Evolutionary conservation across 2,113 vertebrate species (phyloP).

Genomic region (Pungitius pungitius): DNA sequence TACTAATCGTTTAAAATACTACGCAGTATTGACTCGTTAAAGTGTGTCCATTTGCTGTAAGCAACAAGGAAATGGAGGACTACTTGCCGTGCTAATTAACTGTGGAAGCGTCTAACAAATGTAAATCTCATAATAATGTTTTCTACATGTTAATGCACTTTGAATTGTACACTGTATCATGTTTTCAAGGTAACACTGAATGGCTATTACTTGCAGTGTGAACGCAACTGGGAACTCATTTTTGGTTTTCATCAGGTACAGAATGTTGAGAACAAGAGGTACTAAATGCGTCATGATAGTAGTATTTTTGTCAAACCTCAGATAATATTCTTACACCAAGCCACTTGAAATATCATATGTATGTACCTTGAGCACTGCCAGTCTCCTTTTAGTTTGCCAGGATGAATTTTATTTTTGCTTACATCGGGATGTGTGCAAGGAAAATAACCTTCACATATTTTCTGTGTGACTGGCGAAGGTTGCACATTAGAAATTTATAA

Average conservation of each 20-base stretch:
- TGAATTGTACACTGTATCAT: conserved; percentile 84
- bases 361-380: conserved; percentile 90
- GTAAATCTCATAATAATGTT: conserved; percentile 79
- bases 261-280: conserved; percentile 54
- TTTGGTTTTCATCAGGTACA: conserved; percentile 34
- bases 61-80: conserved; percentile 40
- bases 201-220: conserved; percentile 70
- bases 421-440: conserved; percentile 58
- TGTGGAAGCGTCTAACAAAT: conserved; percentile 66
- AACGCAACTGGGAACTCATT: conserved; percentile 50
- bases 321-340: conserved; percentile 81
- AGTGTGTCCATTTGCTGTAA: conserved; percentile 50
- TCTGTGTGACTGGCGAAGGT: conserved; percentile 72
- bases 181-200: conserved; percentile 66
- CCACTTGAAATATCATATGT: conserved; percentile 80
- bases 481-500: conserved; percentile 82
- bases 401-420: conserved; percentile 93
- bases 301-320: conserved; percentile 79
- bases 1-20: conserved; percentile 51
- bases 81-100: conserved; percentile 63
- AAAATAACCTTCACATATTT: conserved; percentile 85
- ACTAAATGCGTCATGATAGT: conserved; percentile 64
- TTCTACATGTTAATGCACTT: conserved; percentile 86
- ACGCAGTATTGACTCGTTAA: conserved; percentile 37
- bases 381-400: conserved; percentile 91